Percentiles rank a stretch among this genome's conserved stretches.
Conservation (phyloP, 2,113 vertebrate species). For the Lagopus leucura region DNA sequence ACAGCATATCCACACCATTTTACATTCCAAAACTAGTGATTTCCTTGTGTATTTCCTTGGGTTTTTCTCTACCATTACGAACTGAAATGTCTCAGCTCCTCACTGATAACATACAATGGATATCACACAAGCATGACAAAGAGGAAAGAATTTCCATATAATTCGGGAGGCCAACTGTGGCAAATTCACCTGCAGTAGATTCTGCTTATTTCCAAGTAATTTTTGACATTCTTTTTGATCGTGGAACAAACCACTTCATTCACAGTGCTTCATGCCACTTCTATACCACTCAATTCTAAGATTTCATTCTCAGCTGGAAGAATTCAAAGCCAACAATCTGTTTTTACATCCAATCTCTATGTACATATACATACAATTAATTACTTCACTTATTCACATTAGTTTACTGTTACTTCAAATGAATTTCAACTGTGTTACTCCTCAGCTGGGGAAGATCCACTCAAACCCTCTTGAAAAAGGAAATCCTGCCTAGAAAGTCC, state of each 20-base stretch:
- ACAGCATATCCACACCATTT: background rate
- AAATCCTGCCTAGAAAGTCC: background rate
- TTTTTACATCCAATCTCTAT: background rate
- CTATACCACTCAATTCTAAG: background rate
- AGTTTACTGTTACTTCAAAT: background rate
- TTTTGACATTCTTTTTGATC: background rate
- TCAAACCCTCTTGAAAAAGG: background rate
- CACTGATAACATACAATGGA: background rate
- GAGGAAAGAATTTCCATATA: background rate
- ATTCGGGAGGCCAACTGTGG: background rate
- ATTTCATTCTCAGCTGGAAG: background rate
- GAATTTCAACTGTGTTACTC: background rate
- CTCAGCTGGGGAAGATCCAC: background rate
- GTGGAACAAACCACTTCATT: background rate
- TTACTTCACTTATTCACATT: background rate
- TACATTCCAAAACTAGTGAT: background rate
- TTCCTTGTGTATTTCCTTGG: background rate
- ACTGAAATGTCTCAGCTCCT: background rate
- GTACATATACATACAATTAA: background rate
- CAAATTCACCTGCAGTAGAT: background rate
- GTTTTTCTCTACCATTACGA: background rate
- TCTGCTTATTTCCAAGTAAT: background rate
- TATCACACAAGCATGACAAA: background rate
- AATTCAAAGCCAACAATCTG: background rate
- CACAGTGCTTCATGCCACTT: accelerated